Evolutionary conservation across 2,888 invertebrate species (phyloP).

Genomic region (Eremobia ochroleuca): DNA sequence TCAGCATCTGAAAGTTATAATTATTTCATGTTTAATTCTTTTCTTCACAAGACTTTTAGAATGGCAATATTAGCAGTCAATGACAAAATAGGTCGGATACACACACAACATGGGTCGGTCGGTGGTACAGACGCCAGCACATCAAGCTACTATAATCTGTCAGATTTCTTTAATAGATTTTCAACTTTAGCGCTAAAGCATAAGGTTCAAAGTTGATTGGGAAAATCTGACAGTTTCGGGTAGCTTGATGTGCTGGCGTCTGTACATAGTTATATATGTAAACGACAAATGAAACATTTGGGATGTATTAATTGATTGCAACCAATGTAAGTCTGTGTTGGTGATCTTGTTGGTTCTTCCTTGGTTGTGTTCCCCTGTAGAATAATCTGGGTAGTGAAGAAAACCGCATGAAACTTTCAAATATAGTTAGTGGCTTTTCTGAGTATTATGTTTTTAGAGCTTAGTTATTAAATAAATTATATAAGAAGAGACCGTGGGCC

Average conservation of each 20-base stretch:
- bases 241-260: too few species aligned
- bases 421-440: not conserved
- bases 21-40: not conserved
- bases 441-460: too few species aligned
- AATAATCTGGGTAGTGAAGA: not conserved
- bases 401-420: not conserved
- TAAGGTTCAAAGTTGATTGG: too few species aligned
- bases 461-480: not conserved
- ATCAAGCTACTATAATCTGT: too few species aligned
- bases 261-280: not conserved
- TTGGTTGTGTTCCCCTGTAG: not conserved
- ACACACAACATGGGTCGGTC: too few species aligned
- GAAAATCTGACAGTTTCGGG: too few species aligned
- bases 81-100: too few species aligned
- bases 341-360: too few species aligned
- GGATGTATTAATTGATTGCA: not conserved
- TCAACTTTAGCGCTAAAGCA: too few species aligned
- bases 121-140: too few species aligned
- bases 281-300: not conserved
- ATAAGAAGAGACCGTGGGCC: not conserved
- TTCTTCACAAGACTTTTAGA: not conserved
- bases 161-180: too few species aligned
- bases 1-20: constrained; percentile 67
- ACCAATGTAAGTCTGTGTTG: too few species aligned
- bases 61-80: not conserved